Percentiles rank a stretch among this genome's conserved stretches.
These are phyloP conservation scores for Xestia xanthographa DNA, from an alignment of 2,888 invertebrate genomes.

Conservation along the genomic window DNA sequence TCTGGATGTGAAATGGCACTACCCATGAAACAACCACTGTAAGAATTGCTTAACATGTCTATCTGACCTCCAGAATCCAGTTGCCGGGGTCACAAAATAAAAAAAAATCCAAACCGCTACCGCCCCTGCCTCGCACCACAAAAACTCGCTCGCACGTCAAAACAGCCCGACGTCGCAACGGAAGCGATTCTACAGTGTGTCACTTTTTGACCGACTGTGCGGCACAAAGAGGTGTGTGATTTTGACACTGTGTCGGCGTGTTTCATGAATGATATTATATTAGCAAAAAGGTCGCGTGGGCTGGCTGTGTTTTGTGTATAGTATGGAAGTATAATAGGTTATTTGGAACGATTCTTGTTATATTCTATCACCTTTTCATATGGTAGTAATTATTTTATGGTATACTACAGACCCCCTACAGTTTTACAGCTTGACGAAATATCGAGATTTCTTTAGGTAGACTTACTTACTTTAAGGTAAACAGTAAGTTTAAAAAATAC, in stretches of 20 bases:
- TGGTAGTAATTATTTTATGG: too few relatives aligned
- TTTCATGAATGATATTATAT: conserved; percentile 27
- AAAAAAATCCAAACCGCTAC: conserved; percentile 35
- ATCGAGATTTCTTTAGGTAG: too few relatives aligned
- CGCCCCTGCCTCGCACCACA: conserved; percentile 4
- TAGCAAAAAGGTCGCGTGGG: conserved; percentile 23
- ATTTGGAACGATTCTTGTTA: not conserved
- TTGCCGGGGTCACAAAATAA: too few relatives aligned
- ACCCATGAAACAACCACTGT: too few relatives aligned
- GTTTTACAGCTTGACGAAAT: too few relatives aligned
- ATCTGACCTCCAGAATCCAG: too few relatives aligned
- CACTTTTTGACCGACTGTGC: conserved; percentile 52
- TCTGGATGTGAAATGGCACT: too few relatives aligned
- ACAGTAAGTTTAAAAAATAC: too few relatives aligned
- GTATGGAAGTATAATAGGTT: not conserved
- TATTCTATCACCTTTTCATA: not conserved
- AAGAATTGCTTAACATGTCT: too few relatives aligned
- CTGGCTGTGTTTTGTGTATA: not conserved
- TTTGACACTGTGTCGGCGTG: conserved; percentile 8
- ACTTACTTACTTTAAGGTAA: too few relatives aligned
- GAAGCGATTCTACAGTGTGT: conserved; percentile 40
- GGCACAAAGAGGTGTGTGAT: conserved; percentile 35
- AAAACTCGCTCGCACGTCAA: conserved; percentile 34
- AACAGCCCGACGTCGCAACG: conserved; percentile 43
- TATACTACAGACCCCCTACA: too few relatives aligned